Conservation (phyloP, 1,140 invertebrate species). For the Neuroterus valhalla region DNA sequence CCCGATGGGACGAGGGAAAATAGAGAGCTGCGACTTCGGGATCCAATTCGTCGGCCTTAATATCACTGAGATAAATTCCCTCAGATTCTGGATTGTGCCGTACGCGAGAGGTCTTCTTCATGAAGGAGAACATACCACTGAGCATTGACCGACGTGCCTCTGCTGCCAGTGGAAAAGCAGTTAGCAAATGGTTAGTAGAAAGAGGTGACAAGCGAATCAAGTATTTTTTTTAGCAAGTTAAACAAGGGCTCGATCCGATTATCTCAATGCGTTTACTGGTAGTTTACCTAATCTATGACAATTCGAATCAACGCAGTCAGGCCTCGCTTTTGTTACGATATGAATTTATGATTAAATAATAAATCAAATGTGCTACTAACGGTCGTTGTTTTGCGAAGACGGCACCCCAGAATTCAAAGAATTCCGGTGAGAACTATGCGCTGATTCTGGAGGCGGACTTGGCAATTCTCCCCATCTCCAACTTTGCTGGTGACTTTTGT, state of each 20-base stretch:
- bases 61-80: constrained; percentile 95
- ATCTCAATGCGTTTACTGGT: constrained; percentile 28
- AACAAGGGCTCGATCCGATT: constrained; percentile 29
- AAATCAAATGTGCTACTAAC: constrained; percentile 54
- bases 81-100: constrained; percentile 83
- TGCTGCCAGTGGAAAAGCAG: constrained; percentile 64
- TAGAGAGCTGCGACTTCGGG: constrained; percentile 93
- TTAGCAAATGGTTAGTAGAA: constrained; percentile 60
- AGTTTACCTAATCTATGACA: not conserved
- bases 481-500: constrained; percentile 78
- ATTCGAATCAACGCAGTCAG: not conserved
- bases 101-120: constrained; percentile 85
- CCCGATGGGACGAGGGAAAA: constrained; percentile 80
- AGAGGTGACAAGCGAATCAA: constrained; percentile 39
- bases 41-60: constrained; percentile 91
- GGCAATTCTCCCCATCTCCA: constrained; percentile 99
- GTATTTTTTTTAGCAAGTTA: constrained; percentile 19
- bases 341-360: not conserved
- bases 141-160: constrained; percentile 86
- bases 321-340: not conserved
- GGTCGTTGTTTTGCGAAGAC: constrained; percentile 57
- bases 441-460: constrained; percentile 68
- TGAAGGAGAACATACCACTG: constrained; percentile 94
- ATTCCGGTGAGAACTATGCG: constrained; percentile 60
- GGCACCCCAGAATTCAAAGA: constrained; percentile 56